These are phyloP conservation scores for Poecilia velifera DNA, from an alignment of 2,797 vertebrate genomes.

Conservation along the genomic window DNA sequence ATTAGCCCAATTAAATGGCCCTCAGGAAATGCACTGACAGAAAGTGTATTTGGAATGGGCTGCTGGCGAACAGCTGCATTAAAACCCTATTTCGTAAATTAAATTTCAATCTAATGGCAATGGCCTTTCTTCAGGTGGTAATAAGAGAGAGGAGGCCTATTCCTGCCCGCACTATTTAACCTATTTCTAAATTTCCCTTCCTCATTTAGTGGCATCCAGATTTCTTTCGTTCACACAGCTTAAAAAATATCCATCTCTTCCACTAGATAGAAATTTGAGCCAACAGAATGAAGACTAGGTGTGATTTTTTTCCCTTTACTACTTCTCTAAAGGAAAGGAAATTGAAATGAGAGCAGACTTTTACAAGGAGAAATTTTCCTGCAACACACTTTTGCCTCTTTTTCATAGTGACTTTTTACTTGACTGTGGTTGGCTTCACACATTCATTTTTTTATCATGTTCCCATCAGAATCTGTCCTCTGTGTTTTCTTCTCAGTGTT, in stretches of 20 bases:
- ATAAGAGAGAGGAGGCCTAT: constrained; percentile 57
- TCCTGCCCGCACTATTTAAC: constrained; percentile 60
- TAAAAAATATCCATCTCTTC: constrained; percentile 53
- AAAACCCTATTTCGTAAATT: constrained; percentile 83
- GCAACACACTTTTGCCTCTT: constrained; percentile 49
- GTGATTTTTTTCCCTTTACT: constrained; percentile 14
- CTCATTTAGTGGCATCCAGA: constrained; percentile 37
- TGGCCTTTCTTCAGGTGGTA: constrained; percentile 81
- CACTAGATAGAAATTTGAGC: constrained; percentile 47
- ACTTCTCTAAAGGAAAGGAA: constrained; percentile 8
- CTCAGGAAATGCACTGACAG: constrained; percentile 75
- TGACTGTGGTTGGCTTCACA: constrained; percentile 44
- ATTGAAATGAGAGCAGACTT: constrained; percentile 41
- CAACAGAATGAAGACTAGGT: constrained; percentile 34
- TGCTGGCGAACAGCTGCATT: constrained; percentile 79
- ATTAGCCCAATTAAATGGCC: constrained; percentile 83
- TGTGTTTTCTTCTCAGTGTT: constrained; percentile 28
- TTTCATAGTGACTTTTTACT: constrained; percentile 40
- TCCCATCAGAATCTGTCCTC: constrained; percentile 33
- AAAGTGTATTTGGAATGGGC: constrained; percentile 72
- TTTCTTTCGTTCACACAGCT: constrained; percentile 48
- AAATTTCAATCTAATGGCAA: constrained; percentile 83
- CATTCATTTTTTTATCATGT: constrained; percentile 39
- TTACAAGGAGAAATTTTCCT: constrained; percentile 35
- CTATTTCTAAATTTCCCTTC: constrained; percentile 48